phyloP scores from a whole-genome alignment of 2,888 invertebrate species.

The Ligdia adustata region DNA sequence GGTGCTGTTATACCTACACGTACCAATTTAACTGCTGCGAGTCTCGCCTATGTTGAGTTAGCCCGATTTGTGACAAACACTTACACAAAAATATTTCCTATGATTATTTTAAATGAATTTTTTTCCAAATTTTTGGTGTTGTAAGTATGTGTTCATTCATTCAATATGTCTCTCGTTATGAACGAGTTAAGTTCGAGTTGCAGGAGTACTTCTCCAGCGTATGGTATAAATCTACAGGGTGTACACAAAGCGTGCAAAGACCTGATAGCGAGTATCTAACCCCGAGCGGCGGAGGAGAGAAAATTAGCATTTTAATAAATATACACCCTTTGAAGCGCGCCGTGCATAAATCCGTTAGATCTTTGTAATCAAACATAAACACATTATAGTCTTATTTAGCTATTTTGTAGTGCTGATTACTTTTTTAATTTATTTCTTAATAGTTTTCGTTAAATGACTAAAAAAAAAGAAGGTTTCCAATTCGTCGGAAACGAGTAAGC shows the following conservation, averaged over 20 bases:
- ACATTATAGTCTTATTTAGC: slow-evolving; percentile 76
- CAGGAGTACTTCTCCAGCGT: slow-evolving; percentile 55
- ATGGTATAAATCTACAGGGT: slow-evolving; percentile 80
- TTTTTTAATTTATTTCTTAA: too few species aligned
- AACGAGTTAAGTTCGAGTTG: slow-evolving; percentile 44
- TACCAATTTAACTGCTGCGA: too few species aligned
- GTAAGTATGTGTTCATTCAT: too few species aligned
- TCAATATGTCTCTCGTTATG: not conserved
- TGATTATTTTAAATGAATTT: too few species aligned
- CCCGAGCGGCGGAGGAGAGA: slow-evolving; percentile 66
- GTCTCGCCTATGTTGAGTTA: too few species aligned
- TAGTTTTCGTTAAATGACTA: too few species aligned
- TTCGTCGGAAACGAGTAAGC: too few species aligned
- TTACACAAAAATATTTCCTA: too few species aligned
- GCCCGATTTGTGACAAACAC: too few species aligned
- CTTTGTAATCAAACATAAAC: slow-evolving; percentile 83
- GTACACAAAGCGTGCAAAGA: slow-evolving; percentile 79
- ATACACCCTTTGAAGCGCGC: slow-evolving; percentile 81
- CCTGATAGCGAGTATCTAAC: slow-evolving; percentile 79
- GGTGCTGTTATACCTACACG: too few species aligned
- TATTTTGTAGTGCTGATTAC: slow-evolving; percentile 33
- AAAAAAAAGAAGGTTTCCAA: too few species aligned
- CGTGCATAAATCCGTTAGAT: slow-evolving; percentile 77
- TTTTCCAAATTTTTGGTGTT: too few species aligned
- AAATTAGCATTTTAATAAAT: slow-evolving; percentile 85